Percentiles rank a stretch among this genome's conserved stretches.
phyloP scores from a whole-genome alignment of 2,113 vertebrate species.

The Semnornis frantzii region DNA sequence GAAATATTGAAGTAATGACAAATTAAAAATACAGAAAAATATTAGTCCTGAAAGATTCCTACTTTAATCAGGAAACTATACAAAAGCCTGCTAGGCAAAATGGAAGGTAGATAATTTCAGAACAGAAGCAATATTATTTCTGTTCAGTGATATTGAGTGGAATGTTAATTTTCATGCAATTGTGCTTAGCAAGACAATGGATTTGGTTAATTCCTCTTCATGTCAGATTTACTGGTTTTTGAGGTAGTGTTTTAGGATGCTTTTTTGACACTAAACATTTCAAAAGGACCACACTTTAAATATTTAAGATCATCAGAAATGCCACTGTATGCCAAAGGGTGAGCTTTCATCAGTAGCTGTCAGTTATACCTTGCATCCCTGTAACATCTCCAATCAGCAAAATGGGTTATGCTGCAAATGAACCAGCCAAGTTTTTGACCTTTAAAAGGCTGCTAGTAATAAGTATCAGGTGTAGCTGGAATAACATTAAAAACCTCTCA shows the following conservation, averaged over 20 bases:
- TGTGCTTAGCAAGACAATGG: not conserved
- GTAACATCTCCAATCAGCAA: not conserved
- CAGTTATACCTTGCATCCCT: not conserved
- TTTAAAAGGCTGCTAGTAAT: not conserved
- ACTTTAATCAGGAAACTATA: not conserved
- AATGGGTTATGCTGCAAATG: not conserved
- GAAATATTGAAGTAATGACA: not conserved
- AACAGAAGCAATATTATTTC: not conserved
- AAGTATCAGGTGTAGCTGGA: not conserved
- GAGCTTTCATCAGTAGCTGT: not conserved
- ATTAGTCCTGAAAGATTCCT: not conserved
- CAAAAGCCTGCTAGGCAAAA: not conserved
- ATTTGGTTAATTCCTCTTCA: not conserved
- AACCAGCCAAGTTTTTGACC: not conserved
- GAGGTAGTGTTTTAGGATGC: not conserved
- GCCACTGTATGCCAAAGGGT: not conserved
- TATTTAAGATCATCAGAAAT: slow-evolving; percentile 1
- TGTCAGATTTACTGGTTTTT: not conserved
- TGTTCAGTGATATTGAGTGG: not conserved
- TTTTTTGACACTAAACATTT: not conserved
- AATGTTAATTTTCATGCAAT: not conserved
- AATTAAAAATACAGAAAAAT: not conserved
- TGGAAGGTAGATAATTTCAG: not conserved
- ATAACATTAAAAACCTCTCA: not conserved
- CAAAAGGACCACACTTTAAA: not conserved